Evolutionary conservation across 2,888 invertebrate genomes (phyloP).

Genomic region (Ichneumoninae sp.): DNA sequence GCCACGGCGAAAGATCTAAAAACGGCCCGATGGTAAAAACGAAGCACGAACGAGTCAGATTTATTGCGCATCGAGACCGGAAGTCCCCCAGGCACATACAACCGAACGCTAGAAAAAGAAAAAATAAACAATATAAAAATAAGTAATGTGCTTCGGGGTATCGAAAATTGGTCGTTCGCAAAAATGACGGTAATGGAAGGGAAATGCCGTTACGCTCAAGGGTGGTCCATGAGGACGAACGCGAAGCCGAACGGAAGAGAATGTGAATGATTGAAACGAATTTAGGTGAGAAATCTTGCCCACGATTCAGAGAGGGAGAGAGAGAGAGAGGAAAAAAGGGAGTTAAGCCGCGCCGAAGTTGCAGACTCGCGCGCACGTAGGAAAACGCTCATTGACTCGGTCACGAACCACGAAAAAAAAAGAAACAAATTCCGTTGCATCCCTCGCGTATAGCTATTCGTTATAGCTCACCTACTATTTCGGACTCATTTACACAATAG

Average conservation of each 20-base stretch:
- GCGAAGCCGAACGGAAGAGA: neutral
- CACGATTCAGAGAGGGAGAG: constrained; percentile 20
- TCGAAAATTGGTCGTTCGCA: too few species aligned
- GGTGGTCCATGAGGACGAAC: neutral
- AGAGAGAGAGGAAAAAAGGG: constrained; percentile 21
- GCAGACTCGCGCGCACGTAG: constrained; percentile 76
- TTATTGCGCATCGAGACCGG: too few species aligned
- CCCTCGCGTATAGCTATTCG: constrained; percentile 21
- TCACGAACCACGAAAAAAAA: constrained; percentile 75
- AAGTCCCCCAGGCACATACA: too few species aligned
- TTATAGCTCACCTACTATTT: constrained; percentile 7
- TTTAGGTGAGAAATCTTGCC: constrained; percentile 50
- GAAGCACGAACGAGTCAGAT: neutral
- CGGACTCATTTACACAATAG: constrained; percentile 4
- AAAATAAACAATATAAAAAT: too few species aligned
- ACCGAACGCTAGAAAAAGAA: too few species aligned
- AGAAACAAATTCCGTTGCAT: constrained; percentile 55
- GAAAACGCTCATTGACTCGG: constrained; percentile 77
- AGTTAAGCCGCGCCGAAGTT: constrained; percentile 78
- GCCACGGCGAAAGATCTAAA: neutral
- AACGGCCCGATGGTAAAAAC: neutral
- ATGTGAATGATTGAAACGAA: constrained; percentile 40
- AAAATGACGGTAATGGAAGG: neutral
- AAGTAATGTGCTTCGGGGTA: too few species aligned
- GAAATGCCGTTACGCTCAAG: neutral